Evolutionary conservation across 1,140 invertebrate species (phyloP).

Genomic region (Drosophila chauvacae): DNA sequence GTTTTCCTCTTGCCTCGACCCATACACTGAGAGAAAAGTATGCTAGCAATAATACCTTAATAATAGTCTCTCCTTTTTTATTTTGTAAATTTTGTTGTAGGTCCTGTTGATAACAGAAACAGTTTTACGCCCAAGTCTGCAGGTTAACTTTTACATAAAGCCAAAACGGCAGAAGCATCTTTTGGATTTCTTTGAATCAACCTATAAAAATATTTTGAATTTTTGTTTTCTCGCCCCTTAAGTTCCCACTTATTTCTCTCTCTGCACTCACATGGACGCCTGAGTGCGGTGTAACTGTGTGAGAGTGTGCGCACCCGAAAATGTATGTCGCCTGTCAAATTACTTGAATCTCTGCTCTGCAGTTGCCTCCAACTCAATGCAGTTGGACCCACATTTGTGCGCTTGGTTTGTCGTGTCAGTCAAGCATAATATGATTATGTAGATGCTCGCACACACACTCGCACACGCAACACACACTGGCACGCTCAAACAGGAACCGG

Average conservation of each 20-base stretch:
- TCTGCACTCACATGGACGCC: conserved; percentile 6
- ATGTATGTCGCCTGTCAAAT: conserved; percentile 82
- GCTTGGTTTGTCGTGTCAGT: conserved; percentile 81
- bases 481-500: conserved; percentile 31
- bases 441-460: conserved; percentile 60
- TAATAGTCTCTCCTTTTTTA: background rate
- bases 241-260: background rate
- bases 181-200: background rate
- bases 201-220: too few relatives aligned
- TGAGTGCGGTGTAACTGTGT: conserved; percentile 21
- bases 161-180: background rate
- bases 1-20: conserved; percentile 17
- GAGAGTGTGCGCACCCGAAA: conserved; percentile 53
- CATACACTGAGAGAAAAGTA: conserved; percentile 2
- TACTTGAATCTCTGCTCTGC: conserved; percentile 76
- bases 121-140: background rate
- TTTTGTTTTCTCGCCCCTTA: background rate
- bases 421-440: conserved; percentile 83
- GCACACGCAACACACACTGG: conserved; percentile 23
- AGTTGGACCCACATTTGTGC: conserved; percentile 82
- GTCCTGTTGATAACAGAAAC: too few relatives aligned
- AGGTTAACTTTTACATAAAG: background rate
- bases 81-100: too few relatives aligned
- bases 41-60: too few relatives aligned
- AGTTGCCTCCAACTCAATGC: conserved; percentile 60